Evolutionary conservation across 2,113 vertebrate genomes (phyloP), one percentile per base, ranked within the genome.

Genomic region (Poicephalus meyeri): DNA sequence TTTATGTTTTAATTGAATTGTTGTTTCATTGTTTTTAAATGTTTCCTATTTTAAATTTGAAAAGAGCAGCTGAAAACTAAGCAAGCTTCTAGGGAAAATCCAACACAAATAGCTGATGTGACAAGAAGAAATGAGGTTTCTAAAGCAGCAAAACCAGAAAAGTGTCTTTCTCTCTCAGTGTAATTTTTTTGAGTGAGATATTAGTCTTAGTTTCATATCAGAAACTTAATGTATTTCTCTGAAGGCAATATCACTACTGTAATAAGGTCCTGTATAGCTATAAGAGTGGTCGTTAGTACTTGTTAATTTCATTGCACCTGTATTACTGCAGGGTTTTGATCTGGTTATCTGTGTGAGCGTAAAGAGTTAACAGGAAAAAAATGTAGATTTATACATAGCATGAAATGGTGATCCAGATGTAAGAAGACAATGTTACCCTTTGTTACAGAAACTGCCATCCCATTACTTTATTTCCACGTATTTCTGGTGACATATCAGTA

Each of bases 401-500:
- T 68, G 46, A 94, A 96, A 89, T 64, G 37, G 50, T 93, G 95
- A 97, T 97, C 69, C 79, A 97, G 96, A 97, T 89, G 58, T 73
- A 96, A 91, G 90, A 94, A 95, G 95, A 97, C 96, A 98, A 78
- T 79, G 89, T 79, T 93, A 72, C 61, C 64, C 92, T 97, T 98
- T 98, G 96, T 98, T 96, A 94, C 31, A 92, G 82, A 63, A 95
- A 79, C 91, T 97, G 97, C 88, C 93, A 89, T 97, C 96, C 96
- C 96, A 91, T 97, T 95, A 96, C 72, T 95, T 86, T 80, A 78
- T 92, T 85, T 66, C 68, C 46, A 73, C 11, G 0, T 94, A 97
- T 97, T 97, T 95, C 89, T 97, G 46, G 82, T 90, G 95, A 97
- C 97, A 98, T 96, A 93, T 94, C 94, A 89, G 93, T 97, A 97